Conservation (phyloP, 2,113 vertebrate genomes). For the Saiga tatarica region DNA sequence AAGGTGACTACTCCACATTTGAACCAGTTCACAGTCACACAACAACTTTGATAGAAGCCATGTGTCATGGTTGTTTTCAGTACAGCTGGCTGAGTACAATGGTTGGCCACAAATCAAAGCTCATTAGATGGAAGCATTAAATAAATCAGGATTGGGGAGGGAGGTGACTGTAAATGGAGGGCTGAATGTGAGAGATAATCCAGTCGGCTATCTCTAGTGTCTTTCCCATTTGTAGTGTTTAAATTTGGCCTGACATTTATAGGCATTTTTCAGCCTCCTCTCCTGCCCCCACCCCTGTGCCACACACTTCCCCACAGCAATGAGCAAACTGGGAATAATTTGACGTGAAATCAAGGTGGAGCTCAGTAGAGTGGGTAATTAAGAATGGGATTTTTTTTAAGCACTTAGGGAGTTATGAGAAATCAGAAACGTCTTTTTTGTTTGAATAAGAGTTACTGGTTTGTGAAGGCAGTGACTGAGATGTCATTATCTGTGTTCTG, state of each 20-base stretch:
- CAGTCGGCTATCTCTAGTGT: not conserved
- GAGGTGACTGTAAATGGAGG: not conserved
- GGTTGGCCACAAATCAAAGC: not conserved
- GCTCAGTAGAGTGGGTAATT: constrained; percentile 79
- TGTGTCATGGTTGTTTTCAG: not conserved
- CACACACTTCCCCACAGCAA: constrained; percentile 65
- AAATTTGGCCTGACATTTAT: constrained; percentile 70
- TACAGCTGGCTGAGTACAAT: not conserved
- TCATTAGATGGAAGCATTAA: not conserved
- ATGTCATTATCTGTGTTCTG: not conserved
- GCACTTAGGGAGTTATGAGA: constrained; percentile 78
- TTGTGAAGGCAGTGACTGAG: constrained; percentile 43
- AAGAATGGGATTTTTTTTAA: constrained; percentile 82
- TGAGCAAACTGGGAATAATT: constrained; percentile 80
- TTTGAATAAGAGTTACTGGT: constrained; percentile 71
- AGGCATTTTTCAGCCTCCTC: constrained; percentile 41
- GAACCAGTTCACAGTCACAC: not conserved
- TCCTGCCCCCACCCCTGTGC: not conserved
- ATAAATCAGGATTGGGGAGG: not conserved
- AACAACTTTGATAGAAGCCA: not conserved
- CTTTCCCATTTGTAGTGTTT: constrained; percentile 67
- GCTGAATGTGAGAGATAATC: constrained; percentile 2
- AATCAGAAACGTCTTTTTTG: constrained; percentile 73
- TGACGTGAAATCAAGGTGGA: constrained; percentile 82
- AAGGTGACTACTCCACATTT: not conserved